Percentiles rank a stretch among this genome's conserved stretches.
Conservation (phyloP, 1,140 invertebrate genomes). For the Ceratosolen fusciceps region DNA sequence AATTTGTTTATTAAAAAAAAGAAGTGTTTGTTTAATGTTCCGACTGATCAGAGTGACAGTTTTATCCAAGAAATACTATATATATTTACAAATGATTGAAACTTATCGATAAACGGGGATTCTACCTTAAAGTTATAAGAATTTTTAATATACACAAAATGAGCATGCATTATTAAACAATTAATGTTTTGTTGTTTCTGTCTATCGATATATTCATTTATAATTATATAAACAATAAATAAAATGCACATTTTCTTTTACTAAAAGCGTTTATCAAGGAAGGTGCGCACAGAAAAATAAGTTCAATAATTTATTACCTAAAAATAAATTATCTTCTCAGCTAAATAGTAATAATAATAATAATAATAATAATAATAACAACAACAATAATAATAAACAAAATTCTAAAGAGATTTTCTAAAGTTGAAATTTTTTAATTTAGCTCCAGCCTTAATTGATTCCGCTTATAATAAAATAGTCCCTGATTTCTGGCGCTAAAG, state of each 20-base stretch:
- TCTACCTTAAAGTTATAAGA: constrained; percentile 16
- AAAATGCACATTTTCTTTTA: constrained; percentile 19
- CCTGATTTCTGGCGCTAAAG: constrained; percentile 30
- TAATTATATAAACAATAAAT: constrained; percentile 9
- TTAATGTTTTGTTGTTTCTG: neutral
- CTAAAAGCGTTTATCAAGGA: neutral
- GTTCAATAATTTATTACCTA: neutral
- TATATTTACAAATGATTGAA: constrained; percentile 33
- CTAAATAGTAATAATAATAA: constrained; percentile 12
- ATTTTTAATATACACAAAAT: constrained; percentile 15
- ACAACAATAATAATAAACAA: too few relatives aligned
- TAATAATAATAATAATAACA: too few relatives aligned
- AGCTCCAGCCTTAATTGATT: neutral
- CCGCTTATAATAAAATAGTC: constrained; percentile 39
- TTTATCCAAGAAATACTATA: constrained; percentile 18
- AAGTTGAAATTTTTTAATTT: constrained; percentile 24
- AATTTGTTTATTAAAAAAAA: constrained; percentile 35
- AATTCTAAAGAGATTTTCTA: neutral
- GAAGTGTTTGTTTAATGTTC: constrained; percentile 4
- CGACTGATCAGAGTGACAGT: neutral
- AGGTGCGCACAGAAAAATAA: neutral
- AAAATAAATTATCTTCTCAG: neutral
- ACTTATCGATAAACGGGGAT: constrained; percentile 16
- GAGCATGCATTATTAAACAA: neutral
- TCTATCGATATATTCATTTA: neutral